phyloP scores from a whole-genome alignment of 2,113 vertebrate species.

The Stegostoma tigrinum region DNA sequence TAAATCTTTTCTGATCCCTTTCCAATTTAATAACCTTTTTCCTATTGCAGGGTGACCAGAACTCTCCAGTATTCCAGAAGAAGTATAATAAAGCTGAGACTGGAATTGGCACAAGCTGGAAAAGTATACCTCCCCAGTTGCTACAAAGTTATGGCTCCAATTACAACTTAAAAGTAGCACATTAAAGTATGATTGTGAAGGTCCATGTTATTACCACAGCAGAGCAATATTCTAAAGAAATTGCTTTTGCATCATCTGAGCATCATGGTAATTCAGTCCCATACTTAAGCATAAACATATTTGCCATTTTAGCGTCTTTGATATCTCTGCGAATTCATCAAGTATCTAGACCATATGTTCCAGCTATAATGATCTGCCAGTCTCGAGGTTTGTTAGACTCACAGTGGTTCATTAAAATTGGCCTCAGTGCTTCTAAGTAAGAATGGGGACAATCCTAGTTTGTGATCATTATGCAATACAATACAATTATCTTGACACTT shows the following conservation, averaged over 20 bases:
- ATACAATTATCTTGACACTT: background rate
- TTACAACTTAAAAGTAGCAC: background rate
- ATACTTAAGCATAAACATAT: background rate
- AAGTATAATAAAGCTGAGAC: background rate
- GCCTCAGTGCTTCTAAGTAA: background rate
- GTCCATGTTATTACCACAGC: background rate
- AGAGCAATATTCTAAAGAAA: too few relatives aligned
- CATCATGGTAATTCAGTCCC: background rate
- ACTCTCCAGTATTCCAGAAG: too few relatives aligned
- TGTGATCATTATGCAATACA: background rate
- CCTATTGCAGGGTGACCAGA: too few relatives aligned
- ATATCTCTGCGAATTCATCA: background rate
- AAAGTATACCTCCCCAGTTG: background rate
- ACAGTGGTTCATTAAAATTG: background rate
- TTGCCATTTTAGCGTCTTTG: background rate
- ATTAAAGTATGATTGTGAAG: background rate
- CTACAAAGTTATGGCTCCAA: background rate
- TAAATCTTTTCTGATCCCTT: too few relatives aligned
- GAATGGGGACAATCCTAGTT: background rate
- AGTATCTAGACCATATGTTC: background rate
- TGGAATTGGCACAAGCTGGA: background rate
- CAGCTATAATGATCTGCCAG: background rate
- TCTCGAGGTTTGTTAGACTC: background rate
- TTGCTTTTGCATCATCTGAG: background rate
- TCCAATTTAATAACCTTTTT: too few relatives aligned